Base-by-base conservation (phyloP, 2,797 vertebrate genomes). In the Paguma larvata region DNA sequence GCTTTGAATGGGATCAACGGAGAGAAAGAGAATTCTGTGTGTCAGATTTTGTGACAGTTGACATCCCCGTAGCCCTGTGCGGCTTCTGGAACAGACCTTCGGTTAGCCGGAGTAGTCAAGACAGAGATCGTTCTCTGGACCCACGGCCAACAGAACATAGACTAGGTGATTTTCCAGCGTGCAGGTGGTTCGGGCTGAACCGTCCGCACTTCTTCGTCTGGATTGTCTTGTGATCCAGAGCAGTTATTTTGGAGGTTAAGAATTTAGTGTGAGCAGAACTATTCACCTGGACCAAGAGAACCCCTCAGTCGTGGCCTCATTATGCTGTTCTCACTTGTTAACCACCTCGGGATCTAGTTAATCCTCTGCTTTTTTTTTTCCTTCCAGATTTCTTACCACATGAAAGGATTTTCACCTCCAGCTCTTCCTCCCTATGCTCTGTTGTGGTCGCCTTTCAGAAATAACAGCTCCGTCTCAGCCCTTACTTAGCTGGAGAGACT, bases 351-450 rank as follows among this genome's bases (percentile, higher is more conserved):
- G 38, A 23, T 23, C 21, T 6, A 6, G 25, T 80, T 59, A 41
- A 62, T 59, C 63, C 15, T 32, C 23, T 1, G 41, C 62, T 68
- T 51, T 27, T 56, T 27, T 56, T 27, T 41, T n/a, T 34, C 9
- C 83, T 96, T 91, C 91, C 16, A 46, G 62, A 8, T 85, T 83
- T 65, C 82, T 89, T 23, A 27, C 30, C n/a, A 32, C 84, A 32
- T 23, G 6, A 34, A 82, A 86, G 38, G 70, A 48, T 77, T 13
- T 41, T 51, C 12, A 41, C 68, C 51, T 86, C 16, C n/a, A 15
- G 38, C 32, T 78, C 68, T 83, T 83, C 48, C 67, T 96, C 46
- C 1, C 62, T 67, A n/a, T 67, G 48, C 63, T 51, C 27, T 25
- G 15, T 1, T 19, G 41, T 34, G 34, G 73, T 59, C 41, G 27